Evolutionary conservation across 2,113 vertebrate species (phyloP).

Genomic region (Chroicocephalus ridibundus): DNA sequence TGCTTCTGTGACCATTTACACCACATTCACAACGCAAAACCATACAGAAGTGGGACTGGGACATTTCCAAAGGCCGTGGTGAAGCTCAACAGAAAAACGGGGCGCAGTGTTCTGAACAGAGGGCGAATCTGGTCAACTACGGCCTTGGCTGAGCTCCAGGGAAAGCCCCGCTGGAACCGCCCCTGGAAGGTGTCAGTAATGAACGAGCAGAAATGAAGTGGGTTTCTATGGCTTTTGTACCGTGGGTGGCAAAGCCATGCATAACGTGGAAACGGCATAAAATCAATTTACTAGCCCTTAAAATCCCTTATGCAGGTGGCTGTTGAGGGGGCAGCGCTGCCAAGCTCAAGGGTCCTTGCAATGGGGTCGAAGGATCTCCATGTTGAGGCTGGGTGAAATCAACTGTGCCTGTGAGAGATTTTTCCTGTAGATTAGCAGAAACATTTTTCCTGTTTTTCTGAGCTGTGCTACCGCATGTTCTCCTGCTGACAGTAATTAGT

Average conservation of each 20-base stretch:
- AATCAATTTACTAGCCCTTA: background rate
- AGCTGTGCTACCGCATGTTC: background rate
- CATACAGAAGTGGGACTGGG: background rate
- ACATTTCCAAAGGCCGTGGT: background rate
- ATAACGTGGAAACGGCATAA: background rate
- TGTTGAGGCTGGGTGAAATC: background rate
- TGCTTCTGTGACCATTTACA: background rate
- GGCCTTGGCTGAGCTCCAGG: background rate
- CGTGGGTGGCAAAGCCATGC: background rate
- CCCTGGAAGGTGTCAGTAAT: background rate
- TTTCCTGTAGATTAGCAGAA: background rate
- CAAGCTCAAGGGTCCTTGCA: background rate
- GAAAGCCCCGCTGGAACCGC: background rate
- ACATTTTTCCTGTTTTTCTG: background rate
- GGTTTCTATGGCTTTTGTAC: background rate
- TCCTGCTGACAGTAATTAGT: background rate
- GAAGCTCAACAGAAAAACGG: background rate
- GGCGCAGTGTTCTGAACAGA: background rate
- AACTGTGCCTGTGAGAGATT: accelerated
- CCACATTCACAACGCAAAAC: background rate
- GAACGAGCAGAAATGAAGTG: background rate
- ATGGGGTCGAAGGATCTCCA: background rate
- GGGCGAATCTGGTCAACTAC: background rate
- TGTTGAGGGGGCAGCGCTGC: accelerated
- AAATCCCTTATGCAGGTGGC: background rate